These are phyloP conservation scores for Gallinago nigripennis DNA, from an alignment of 2,797 vertebrate genomes.

Conservation along the genomic window DNA sequence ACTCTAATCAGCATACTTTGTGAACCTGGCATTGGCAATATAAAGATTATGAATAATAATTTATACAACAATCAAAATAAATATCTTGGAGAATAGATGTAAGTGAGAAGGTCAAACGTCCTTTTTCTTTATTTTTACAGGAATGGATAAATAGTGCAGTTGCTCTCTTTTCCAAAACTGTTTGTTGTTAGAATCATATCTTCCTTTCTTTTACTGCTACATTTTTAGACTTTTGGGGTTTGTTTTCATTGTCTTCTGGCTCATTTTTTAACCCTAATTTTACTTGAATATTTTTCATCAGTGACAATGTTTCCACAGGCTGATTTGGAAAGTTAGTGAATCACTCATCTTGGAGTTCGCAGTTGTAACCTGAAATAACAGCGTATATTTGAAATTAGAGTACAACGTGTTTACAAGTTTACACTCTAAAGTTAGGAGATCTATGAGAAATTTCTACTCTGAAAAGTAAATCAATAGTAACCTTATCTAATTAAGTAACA, in stretches of 20 bases:
- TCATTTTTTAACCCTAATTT: not conserved
- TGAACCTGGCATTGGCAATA: not conserved
- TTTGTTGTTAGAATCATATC: conserved; percentile 2
- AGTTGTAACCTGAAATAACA: not conserved
- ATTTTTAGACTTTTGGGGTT: not conserved
- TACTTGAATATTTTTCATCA: not conserved
- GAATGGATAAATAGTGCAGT: not conserved
- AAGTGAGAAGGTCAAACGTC: conserved; percentile 1
- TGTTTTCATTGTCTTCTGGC: not conserved
- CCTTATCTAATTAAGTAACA: not conserved
- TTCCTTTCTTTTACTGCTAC: not conserved
- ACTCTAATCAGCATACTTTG: not conserved
- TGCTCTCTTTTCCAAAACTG: not conserved
- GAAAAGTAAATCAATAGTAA: not conserved
- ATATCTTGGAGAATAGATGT: not conserved
- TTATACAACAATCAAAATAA: conserved; percentile 20
- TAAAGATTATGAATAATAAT: conserved; percentile 17
- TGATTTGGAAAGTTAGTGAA: not conserved
- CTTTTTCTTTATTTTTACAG: conserved; percentile 42
- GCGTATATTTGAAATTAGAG: not conserved
- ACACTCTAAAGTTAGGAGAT: not conserved
- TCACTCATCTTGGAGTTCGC: not conserved
- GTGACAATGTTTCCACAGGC: not conserved
- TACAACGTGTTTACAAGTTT: not conserved
- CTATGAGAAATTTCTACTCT: not conserved